These are phyloP conservation scores for Psilopsiagon aymara DNA, from an alignment of 2,113 vertebrate species.

Conservation along the genomic window DNA sequence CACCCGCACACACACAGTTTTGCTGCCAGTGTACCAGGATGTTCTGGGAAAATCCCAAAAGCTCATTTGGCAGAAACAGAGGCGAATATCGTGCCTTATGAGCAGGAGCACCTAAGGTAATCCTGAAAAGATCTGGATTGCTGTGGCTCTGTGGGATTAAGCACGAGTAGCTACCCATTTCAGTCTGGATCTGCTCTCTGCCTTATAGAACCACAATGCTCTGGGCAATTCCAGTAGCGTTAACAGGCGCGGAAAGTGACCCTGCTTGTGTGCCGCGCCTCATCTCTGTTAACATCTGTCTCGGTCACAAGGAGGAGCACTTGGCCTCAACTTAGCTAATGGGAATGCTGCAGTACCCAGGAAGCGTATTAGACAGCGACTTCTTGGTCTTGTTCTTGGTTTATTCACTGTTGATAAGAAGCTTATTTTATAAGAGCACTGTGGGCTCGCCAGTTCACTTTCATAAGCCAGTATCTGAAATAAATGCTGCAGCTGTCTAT, in stretches of 20 bases:
- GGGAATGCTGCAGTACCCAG: background rate
- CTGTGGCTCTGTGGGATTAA: background rate
- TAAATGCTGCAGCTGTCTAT: background rate
- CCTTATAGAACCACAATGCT: background rate
- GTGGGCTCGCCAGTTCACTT: background rate
- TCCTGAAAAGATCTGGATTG: background rate
- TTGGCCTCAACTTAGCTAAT: background rate
- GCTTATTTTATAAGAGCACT: background rate
- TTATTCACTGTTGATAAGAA: background rate
- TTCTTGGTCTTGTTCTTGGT: background rate
- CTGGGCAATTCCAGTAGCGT: background rate
- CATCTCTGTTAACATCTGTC: background rate
- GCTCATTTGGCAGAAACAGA: background rate
- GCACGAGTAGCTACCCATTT: accelerated
- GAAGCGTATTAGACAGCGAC: background rate
- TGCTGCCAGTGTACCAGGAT: background rate
- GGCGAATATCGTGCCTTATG: background rate
- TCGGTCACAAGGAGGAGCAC: constrained; percentile 16
- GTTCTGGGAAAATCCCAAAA: background rate
- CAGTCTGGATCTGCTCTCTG: background rate
- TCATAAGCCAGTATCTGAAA: background rate
- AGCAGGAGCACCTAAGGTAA: background rate
- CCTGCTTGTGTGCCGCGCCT: background rate
- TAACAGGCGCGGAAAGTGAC: background rate
- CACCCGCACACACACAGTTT: accelerated